Evolutionary conservation across 2,113 vertebrate genomes (phyloP).

Genomic region (Ellobius talpinus): DNA sequence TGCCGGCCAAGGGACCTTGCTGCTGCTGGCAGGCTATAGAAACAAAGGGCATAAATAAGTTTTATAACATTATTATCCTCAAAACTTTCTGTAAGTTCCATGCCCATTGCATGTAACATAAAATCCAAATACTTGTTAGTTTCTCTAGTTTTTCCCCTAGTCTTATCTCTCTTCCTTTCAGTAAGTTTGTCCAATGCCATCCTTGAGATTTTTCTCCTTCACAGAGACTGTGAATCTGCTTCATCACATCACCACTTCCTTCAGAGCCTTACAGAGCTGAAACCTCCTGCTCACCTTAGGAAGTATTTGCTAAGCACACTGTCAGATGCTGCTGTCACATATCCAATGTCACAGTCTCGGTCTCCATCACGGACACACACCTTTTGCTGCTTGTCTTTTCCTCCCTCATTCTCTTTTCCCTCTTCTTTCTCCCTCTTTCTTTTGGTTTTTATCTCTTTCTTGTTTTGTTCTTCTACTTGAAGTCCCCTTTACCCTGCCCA

Average conservation of each 20-base stretch:
- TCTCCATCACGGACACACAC: neutral
- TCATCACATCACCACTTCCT: neutral
- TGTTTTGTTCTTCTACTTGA: slow-evolving; percentile 27
- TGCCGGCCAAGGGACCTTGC: too few species aligned
- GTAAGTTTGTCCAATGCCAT: neutral
- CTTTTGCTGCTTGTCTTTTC: neutral
- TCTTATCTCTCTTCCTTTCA: neutral
- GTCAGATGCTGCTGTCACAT: neutral
- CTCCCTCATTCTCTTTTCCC: too few species aligned
- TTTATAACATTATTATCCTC: neutral
- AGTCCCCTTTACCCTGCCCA: neutral
- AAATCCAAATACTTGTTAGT: slow-evolving; percentile 26
- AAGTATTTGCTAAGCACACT: neutral
- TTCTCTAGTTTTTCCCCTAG: neutral
- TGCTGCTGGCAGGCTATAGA: too few species aligned
- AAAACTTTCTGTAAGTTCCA: neutral
- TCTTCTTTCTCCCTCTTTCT: too few species aligned
- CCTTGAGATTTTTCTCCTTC: neutral
- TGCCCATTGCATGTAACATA: neutral
- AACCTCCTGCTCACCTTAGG: neutral
- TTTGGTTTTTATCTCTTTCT: neutral
- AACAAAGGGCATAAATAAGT: slow-evolving; percentile 5
- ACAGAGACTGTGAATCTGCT: neutral
- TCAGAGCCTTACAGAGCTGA: neutral
- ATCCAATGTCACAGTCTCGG: neutral